Conservation (phyloP, 2,888 invertebrate genomes). For the Lycia hirtaria region DNA sequence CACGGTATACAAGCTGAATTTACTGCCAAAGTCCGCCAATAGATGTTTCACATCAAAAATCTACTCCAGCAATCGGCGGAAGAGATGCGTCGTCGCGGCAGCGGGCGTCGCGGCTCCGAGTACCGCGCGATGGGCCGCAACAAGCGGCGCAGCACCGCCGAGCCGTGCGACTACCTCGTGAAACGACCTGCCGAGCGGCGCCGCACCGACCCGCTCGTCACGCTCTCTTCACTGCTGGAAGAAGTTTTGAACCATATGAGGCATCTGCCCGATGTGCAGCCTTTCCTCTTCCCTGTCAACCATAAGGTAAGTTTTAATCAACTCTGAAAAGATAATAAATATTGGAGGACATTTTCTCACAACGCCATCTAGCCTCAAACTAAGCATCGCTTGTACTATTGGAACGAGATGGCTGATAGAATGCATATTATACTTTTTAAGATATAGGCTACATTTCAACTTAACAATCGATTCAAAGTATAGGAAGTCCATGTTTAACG, state of each 20-base stretch:
- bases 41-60: too few relatives aligned
- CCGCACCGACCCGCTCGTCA: slow-evolving; percentile 98
- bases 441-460: too few relatives aligned
- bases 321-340: too few relatives aligned
- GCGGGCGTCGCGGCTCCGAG: slow-evolving; percentile 90
- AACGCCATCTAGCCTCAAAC: too few relatives aligned
- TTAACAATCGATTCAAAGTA: too few relatives aligned
- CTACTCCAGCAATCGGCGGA: slow-evolving; percentile 91
- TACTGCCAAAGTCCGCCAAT: too few relatives aligned
- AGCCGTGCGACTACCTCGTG: slow-evolving; percentile 93
- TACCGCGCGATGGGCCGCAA: slow-evolving; percentile 65
- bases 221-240: slow-evolving; percentile 95
- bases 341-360: too few relatives aligned
- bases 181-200: slow-evolving; percentile 94
- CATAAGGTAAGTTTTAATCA: slow-evolving; percentile 87
- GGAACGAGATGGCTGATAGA: too few relatives aligned
- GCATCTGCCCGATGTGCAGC: slow-evolving; percentile 95
- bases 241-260: slow-evolving; percentile 96
- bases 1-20: too few relatives aligned
- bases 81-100: slow-evolving; percentile 91
- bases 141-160: slow-evolving; percentile 68
- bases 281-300: slow-evolving; percentile 97
- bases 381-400: too few relatives aligned
- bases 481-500: too few relatives aligned
- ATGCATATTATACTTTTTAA: too few relatives aligned